Evolutionary conservation across 2,888 invertebrate genomes (phyloP).

Genomic region (Melipona beecheii): DNA sequence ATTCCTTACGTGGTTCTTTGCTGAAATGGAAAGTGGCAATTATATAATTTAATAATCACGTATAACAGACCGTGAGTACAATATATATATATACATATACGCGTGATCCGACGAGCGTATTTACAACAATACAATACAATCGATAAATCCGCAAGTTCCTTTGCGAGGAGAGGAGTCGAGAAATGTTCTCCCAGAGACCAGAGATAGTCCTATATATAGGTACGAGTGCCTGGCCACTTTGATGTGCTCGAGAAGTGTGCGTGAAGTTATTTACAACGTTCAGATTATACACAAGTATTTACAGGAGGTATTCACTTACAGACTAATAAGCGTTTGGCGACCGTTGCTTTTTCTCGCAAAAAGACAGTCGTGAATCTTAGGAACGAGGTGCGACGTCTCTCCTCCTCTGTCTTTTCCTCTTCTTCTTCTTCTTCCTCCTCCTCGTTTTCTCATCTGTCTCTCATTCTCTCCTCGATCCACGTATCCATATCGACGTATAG

Average conservation of each 20-base stretch:
- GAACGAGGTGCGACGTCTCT: slow-evolving; percentile 75
- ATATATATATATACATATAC: slow-evolving; percentile 62
- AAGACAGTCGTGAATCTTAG: slow-evolving; percentile 78
- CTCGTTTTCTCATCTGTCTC: slow-evolving; percentile 21
- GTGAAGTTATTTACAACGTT: slow-evolving; percentile 79
- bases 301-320: slow-evolving; percentile 80
- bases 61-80: slow-evolving; percentile 72
- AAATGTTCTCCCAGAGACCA: slow-evolving; percentile 25
- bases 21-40: slow-evolving; percentile 75
- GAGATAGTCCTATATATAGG: slow-evolving; percentile 14
- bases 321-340: slow-evolving; percentile 83
- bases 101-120: slow-evolving; percentile 72
- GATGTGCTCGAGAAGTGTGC: slow-evolving; percentile 68
- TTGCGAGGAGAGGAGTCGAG: slow-evolving; percentile 36
- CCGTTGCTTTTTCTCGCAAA: slow-evolving; percentile 67
- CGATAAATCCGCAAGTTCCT: slow-evolving; percentile 60
- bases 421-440: background rate
- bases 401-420: background rate
- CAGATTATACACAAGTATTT: slow-evolving; percentile 80
- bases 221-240: slow-evolving; percentile 46
- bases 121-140: slow-evolving; percentile 73
- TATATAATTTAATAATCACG: slow-evolving; percentile 72
- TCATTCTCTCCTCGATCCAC: background rate
- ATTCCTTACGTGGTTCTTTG: slow-evolving; percentile 73
- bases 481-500: background rate